Evolutionary conservation across 2,888 invertebrate genomes (phyloP).

Genomic region (Monoplex corrugatus): DNA sequence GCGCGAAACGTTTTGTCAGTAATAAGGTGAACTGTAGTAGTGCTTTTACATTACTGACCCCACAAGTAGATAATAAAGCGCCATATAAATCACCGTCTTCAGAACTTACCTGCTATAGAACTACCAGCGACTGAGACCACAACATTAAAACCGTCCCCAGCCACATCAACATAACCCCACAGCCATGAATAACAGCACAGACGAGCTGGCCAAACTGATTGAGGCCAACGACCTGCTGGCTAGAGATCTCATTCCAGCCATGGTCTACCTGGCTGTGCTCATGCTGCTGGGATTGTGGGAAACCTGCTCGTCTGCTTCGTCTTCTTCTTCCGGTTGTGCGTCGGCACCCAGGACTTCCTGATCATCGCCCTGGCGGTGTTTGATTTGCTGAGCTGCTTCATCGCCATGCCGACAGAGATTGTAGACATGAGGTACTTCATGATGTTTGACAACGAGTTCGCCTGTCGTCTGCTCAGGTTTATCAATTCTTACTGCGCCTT

Average conservation of each 20-base stretch:
- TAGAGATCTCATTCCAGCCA: slow-evolving; percentile 69
- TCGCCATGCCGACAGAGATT: slow-evolving; percentile 70
- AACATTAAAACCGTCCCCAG: too few species aligned
- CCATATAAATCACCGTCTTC: too few species aligned
- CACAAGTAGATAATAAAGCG: too few species aligned
- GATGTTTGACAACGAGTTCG: slow-evolving; percentile 68
- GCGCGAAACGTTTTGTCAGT: too few species aligned
- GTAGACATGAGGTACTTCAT: slow-evolving; percentile 68
- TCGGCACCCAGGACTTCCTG: slow-evolving; percentile 67
- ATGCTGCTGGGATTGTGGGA: slow-evolving; percentile 68
- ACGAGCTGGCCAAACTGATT: too few species aligned
- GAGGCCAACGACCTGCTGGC: too few species aligned
- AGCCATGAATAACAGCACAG: too few species aligned
- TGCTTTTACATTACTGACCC: too few species aligned
- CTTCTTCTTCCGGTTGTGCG: slow-evolving; percentile 64
- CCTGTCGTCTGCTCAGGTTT: slow-evolving; percentile 67
- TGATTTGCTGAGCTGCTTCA: slow-evolving; percentile 68
- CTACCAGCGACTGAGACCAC: too few species aligned
- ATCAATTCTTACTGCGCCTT: slow-evolving; percentile 68
- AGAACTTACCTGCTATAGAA: too few species aligned
- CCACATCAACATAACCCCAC: too few species aligned
- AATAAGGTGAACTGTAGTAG: too few species aligned
- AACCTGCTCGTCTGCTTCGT: slow-evolving; percentile 69
- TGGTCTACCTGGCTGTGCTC: slow-evolving; percentile 64
- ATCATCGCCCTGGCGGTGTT: slow-evolving; percentile 68